Percentiles rank a stretch among this genome's conserved stretches.
Evolutionary conservation across 1,140 invertebrate genomes (phyloP).

Genomic region (Monochamus saltuarius): DNA sequence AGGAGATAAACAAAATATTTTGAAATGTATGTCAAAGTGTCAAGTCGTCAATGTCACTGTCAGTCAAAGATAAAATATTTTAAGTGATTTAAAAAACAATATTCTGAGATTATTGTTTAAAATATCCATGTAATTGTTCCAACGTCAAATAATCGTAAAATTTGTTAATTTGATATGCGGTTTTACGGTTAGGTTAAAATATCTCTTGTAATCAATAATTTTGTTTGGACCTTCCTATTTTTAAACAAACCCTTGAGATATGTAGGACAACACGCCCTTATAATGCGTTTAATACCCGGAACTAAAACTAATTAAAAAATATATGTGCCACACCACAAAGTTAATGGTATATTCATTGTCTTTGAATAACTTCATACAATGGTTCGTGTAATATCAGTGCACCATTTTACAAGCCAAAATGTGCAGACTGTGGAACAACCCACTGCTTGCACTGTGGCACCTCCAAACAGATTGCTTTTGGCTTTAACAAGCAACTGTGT

Average conservation of each 20-base stretch:
- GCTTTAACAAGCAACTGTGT: constrained; percentile 62
- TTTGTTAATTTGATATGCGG: too few relatives aligned
- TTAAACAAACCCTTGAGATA: not conserved
- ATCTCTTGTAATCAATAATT: too few relatives aligned
- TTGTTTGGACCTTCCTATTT: constrained; percentile 3
- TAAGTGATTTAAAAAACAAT: too few relatives aligned
- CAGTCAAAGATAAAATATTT: too few relatives aligned
- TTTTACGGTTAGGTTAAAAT: too few relatives aligned
- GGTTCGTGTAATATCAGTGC: constrained; percentile 70
- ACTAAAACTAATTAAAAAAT: not conserved
- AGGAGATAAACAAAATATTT: too few relatives aligned
- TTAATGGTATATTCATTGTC: not conserved
- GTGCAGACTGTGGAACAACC: constrained; percentile 67
- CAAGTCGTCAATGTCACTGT: too few relatives aligned
- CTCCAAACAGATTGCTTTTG: constrained; percentile 57
- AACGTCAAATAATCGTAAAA: too few relatives aligned
- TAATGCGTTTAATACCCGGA: constrained; percentile 4
- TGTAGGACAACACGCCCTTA: constrained; percentile 7
- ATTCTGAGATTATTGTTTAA: too few relatives aligned
- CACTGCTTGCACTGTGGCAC: constrained; percentile 60
- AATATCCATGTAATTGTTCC: too few relatives aligned
- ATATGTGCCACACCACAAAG: not conserved
- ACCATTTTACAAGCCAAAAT: constrained; percentile 68
- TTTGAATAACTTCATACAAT: constrained; percentile 48
- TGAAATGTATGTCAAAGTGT: too few relatives aligned